A percentile compares a stretch with the other conserved stretches of the same genome.
These are phyloP conservation scores for Spisula subtruncata DNA, from an alignment of 2,888 invertebrate species.

Conservation along the genomic window DNA sequence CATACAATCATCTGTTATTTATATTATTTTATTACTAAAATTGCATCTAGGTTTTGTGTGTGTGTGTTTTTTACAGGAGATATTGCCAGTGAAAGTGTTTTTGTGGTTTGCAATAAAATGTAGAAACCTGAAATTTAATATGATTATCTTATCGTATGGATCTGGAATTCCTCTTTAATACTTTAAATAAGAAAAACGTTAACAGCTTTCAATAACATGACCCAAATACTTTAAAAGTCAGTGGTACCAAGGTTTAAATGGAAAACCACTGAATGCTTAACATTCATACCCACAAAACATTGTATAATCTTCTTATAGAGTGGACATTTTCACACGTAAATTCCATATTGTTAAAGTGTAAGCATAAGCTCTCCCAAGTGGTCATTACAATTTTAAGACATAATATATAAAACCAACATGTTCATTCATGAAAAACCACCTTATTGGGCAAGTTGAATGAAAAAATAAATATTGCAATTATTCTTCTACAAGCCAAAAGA, in stretches of 20 bases:
- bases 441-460: slow-evolving; percentile 10
- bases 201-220: background rate
- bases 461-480: slow-evolving; percentile 23
- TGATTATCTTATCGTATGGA: background rate
- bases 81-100: too few species aligned
- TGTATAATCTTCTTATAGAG: slow-evolving; percentile 35
- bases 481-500: background rate
- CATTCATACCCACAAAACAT: slow-evolving; percentile 9
- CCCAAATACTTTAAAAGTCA: background rate
- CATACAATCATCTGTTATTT: too few species aligned
- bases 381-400: slow-evolving; percentile 26
- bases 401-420: slow-evolving; percentile 41
- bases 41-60: too few species aligned
- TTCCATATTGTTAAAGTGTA: slow-evolving; percentile 35
- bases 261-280: background rate
- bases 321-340: slow-evolving; percentile 25
- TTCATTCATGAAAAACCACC: slow-evolving; percentile 30
- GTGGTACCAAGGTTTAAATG: slow-evolving; percentile 12
- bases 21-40: too few species aligned
- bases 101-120: background rate
- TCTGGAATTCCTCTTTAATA: background rate
- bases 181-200: slow-evolving; percentile 5
- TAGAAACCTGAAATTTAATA: background rate
- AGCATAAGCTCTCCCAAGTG: slow-evolving; percentile 36
- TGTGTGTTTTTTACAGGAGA: too few species aligned